Percentiles rank a stretch among this genome's conserved stretches.
phyloP scores from a whole-genome alignment of 2,888 invertebrate species.

The Acanthosepion lycidas region DNA sequence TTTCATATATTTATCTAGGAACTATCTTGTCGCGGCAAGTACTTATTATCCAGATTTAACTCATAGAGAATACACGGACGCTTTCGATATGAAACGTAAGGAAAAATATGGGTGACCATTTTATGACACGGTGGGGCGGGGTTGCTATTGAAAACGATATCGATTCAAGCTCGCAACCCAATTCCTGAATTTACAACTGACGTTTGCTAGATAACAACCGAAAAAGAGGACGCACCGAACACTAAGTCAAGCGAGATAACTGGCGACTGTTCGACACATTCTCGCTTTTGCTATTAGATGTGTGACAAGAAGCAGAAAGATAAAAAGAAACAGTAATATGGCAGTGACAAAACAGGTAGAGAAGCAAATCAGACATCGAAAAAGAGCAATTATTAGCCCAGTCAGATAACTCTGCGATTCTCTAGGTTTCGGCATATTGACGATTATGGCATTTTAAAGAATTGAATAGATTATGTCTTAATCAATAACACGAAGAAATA shows the following conservation, averaged over 20 bases:
- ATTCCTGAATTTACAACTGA: not conserved
- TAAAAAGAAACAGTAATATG: not conserved
- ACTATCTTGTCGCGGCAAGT: not conserved
- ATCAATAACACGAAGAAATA: no score
- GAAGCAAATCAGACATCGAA: not conserved
- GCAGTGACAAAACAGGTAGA: not conserved
- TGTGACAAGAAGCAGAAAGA: not conserved
- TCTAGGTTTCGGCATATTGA: not conserved
- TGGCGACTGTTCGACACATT: not conserved
- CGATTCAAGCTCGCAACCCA: not conserved
- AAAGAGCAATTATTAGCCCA: not conserved
- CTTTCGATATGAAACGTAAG: not conserved
- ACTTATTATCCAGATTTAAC: not conserved
- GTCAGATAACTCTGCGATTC: not conserved
- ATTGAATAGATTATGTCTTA: not conserved
- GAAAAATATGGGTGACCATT: not conserved
- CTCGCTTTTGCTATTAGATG: not conserved
- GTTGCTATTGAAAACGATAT: not conserved
- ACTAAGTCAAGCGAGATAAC: not conserved
- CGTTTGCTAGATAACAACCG: not conserved
- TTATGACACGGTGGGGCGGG: not conserved
- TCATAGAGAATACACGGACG: not conserved
- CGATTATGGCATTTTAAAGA: not conserved
- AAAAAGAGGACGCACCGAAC: not conserved
- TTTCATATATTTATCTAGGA: not conserved